phyloP scores from a whole-genome alignment of 2,888 invertebrate species.

The Epistrophe grossulariae region DNA sequence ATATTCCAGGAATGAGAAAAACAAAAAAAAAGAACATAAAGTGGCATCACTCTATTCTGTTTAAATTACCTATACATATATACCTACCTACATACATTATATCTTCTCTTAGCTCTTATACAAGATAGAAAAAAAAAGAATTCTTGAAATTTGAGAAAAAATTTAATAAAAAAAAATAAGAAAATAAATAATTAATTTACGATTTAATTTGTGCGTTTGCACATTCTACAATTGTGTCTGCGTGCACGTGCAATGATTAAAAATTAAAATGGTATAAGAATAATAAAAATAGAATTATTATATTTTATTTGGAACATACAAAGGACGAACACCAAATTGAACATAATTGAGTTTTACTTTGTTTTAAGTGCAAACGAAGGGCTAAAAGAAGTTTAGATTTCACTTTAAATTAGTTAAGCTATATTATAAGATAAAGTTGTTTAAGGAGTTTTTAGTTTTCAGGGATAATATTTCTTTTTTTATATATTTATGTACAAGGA shows the following conservation, averaged over 20 bases:
- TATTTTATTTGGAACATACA: neutral
- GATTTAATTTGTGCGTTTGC: conserved; percentile 75
- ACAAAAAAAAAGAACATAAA: conserved; percentile 20
- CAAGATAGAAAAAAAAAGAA: conserved; percentile 9
- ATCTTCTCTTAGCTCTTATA: neutral
- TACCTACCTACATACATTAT: too few species aligned
- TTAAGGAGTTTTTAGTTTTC: conserved; percentile 19
- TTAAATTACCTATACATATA: neutral
- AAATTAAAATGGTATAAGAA: conserved; percentile 59
- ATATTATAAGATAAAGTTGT: conserved; percentile 28
- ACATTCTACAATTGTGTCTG: conserved; percentile 31
- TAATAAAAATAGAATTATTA: conserved; percentile 31
- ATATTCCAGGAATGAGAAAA: neutral
- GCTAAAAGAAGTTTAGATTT: conserved; percentile 26
- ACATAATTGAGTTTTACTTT: conserved; percentile 62
- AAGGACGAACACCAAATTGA: conserved; percentile 21
- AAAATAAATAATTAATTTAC: conserved; percentile 76
- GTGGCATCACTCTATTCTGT: conserved; percentile 22
- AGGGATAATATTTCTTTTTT: conserved; percentile 40
- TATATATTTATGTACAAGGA: neutral
- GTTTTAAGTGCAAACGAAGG: conserved; percentile 31
- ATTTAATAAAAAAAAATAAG: conserved; percentile 70
- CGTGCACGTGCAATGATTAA: conserved; percentile 66
- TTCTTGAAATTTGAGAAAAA: conserved; percentile 64
- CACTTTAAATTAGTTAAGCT: conserved; percentile 47